Conservation (phyloP, 2,888 invertebrate species). For the Tinea pellionella region DNA sequence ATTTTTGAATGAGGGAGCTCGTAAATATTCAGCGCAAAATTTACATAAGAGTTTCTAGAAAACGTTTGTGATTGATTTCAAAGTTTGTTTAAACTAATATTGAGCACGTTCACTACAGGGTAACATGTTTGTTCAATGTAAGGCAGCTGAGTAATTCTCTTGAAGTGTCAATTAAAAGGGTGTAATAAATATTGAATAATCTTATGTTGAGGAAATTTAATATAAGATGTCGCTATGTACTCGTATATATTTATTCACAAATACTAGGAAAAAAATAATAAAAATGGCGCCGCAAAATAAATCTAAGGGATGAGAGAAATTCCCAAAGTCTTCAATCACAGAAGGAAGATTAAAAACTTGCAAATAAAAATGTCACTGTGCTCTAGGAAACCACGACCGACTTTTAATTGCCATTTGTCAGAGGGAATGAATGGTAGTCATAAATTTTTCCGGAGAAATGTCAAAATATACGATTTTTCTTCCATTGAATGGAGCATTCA, state of each 20-base stretch:
- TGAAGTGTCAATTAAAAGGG: too few relatives aligned
- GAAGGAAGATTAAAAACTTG: constrained; percentile 23
- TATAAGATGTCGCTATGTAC: too few relatives aligned
- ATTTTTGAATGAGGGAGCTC: background rate
- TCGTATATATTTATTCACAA: too few relatives aligned
- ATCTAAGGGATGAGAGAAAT: constrained; percentile 13
- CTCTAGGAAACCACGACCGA: constrained; percentile 20
- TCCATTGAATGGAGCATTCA: constrained; percentile 53
- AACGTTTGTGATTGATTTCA: background rate
- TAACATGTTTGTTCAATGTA: background rate
- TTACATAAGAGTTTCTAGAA: background rate
- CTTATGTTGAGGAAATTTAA: too few relatives aligned
- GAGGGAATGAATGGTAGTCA: constrained; percentile 45
- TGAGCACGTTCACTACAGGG: background rate
- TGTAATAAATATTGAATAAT: too few relatives aligned
- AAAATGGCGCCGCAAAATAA: constrained; percentile 11
- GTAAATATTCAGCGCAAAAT: background rate
- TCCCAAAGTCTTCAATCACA: constrained; percentile 19
- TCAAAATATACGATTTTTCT: constrained; percentile 63
- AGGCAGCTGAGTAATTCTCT: too few relatives aligned
- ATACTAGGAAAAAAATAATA: background rate
- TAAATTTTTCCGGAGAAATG: constrained; percentile 46
- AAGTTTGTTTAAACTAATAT: background rate
- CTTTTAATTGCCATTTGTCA: constrained; percentile 54
- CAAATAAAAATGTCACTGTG: constrained; percentile 22